Evolutionary conservation across 30 jellyfish, hydroid and myxozoan genomes (phyloP), one percentile per base, ranked within the genome.

Genomic region (Pseudorhiza aurosa): DNA sequence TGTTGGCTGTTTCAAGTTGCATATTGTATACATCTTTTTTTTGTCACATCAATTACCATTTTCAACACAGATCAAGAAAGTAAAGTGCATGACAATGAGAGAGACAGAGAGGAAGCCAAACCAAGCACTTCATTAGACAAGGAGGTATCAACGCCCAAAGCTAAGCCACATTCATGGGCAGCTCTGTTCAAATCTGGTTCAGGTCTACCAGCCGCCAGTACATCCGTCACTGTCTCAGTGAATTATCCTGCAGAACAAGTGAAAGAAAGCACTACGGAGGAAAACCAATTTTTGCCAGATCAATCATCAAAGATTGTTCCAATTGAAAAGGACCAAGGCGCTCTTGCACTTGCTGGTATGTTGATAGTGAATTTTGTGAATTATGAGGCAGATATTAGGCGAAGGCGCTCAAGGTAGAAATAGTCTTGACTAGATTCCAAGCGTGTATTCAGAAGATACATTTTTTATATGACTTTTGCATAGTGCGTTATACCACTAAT

Each of bases 341-440:
- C 91, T 11, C 49, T 49, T 2, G 91, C 91, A 5, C 68, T 80
- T 15, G 91, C 91, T 64, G 91, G 91, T 80, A 53, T 31, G 21
- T n/a, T n/a, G n/a, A n/a, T n/a, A n/a, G n/a, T n/a, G n/a, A n/a
- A n/a, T n/a, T n/a, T n/a, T n/a, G n/a, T n/a, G n/a, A n/a, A n/a
- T n/a, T n/a, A n/a, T n/a, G n/a, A n/a, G n/a, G n/a, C n/a, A n/a
- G n/a, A n/a, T n/a, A n/a, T n/a, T n/a, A n/a, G n/a, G n/a, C n/a
- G n/a, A n/a, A n/a, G n/a, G n/a, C n/a, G n/a, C n/a, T n/a, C n/a
- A n/a, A n/a, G n/a, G n/a, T n/a, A n/a, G n/a, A n/a, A n/a, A n/a
- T n/a, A n/a, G n/a, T n/a, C n/a, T n/a, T n/a, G n/a, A n/a, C n/a
- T n/a, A n/a, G n/a, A n/a, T n/a, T n/a, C n/a, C n/a, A n/a, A n/a